phyloP scores from a whole-genome alignment of 2,797 vertebrate species.

The Sebastes aleutianus region DNA sequence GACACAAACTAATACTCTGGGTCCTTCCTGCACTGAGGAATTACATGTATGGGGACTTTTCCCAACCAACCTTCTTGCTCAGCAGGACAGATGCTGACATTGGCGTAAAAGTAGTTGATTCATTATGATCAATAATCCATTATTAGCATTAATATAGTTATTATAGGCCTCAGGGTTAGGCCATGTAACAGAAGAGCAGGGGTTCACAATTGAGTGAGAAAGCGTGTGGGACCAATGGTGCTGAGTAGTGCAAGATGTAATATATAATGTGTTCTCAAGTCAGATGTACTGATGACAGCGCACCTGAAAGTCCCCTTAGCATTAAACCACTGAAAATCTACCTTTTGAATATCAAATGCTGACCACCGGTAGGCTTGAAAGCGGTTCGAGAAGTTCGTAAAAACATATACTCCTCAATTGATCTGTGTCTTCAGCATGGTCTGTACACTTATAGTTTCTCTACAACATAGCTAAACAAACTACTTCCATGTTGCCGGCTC shows the following conservation, averaged over 20 bases:
- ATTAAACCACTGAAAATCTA: neutral
- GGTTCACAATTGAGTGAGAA: neutral
- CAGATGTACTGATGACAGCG: constrained; percentile 7
- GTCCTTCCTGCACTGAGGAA: constrained; percentile 21
- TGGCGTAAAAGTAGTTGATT: constrained; percentile 38
- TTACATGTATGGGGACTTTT: constrained; percentile 19
- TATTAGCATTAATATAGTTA: constrained; percentile 59
- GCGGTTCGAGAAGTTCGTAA: neutral
- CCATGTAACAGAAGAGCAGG: constrained; percentile 1
- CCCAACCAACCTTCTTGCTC: constrained; percentile 30
- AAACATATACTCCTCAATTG: neutral
- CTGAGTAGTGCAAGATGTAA: constrained; percentile 18
- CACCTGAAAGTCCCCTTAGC: neutral
- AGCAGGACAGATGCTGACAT: constrained; percentile 51
- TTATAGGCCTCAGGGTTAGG: constrained; percentile 27
- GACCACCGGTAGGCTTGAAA: neutral
- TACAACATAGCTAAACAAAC: no score
- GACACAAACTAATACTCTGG: constrained; percentile 61
- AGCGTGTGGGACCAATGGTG: constrained; percentile 8
- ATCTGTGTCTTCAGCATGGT: no score
- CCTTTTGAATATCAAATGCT: neutral
- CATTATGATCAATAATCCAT: constrained; percentile 70
- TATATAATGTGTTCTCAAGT: neutral
- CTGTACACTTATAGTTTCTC: no score
- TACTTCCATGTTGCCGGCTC: no score